These are phyloP conservation scores for Sinocyclocheilus rhinocerous DNA, from an alignment of 2,113 vertebrate genomes.

Conservation along the genomic window DNA sequence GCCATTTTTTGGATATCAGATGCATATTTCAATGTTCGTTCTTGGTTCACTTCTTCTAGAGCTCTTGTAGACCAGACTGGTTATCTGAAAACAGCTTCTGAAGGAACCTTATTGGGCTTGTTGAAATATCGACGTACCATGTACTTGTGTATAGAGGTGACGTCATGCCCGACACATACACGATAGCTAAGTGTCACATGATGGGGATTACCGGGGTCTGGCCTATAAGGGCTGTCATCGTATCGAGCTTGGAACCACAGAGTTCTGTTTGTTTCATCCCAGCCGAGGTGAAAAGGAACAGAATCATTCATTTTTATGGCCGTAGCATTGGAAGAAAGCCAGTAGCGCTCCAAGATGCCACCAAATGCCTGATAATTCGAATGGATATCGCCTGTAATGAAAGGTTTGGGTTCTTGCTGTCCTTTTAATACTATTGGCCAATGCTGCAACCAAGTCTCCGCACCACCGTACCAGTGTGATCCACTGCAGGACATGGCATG, in stretches of 20 bases:
- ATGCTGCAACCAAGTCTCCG: slow-evolving; percentile 86
- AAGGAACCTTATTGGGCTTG: slow-evolving; percentile 85
- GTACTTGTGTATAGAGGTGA: slow-evolving; percentile 92
- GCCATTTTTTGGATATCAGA: slow-evolving; percentile 77
- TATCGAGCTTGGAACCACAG: slow-evolving; percentile 89
- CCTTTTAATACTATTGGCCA: slow-evolving; percentile 89
- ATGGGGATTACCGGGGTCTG: slow-evolving; percentile 68
- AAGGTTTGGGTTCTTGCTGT: slow-evolving; percentile 86
- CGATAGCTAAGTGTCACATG: slow-evolving; percentile 90
- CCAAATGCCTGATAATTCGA: slow-evolving; percentile 86
- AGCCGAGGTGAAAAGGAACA: slow-evolving; percentile 93
- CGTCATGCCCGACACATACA: slow-evolving; percentile 86
- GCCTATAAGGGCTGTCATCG: slow-evolving; percentile 84
- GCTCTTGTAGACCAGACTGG: slow-evolving; percentile 91
- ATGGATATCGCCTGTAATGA: slow-evolving; percentile 89
- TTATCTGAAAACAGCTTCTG: slow-evolving; percentile 79
- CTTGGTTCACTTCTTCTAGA: slow-evolving; percentile 80
- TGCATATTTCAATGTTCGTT: slow-evolving; percentile 79
- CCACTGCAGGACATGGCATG: slow-evolving; percentile 90
- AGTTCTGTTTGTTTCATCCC: slow-evolving; percentile 82
- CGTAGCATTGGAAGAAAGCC: slow-evolving; percentile 90
- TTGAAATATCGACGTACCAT: slow-evolving; percentile 92
- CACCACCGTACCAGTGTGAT: slow-evolving; percentile 93
- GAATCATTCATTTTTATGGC: slow-evolving; percentile 95
- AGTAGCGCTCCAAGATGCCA: slow-evolving; percentile 92